phyloP scores from a whole-genome alignment of 1,140 invertebrate genomes.

The Drosophila azteca region DNA sequence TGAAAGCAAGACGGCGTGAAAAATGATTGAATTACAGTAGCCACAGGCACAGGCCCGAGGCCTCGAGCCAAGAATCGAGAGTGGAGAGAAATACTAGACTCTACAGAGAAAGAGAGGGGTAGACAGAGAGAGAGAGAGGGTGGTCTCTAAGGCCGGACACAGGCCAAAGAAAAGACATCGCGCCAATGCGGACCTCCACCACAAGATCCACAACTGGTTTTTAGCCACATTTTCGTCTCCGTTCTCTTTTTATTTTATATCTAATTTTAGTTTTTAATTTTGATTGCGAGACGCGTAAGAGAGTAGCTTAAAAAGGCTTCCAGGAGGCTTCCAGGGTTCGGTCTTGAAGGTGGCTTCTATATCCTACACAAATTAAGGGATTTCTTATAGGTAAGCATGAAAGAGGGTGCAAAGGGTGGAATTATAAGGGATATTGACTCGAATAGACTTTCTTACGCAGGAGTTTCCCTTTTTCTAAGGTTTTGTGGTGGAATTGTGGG shows the following conservation, averaged over 20 bases:
- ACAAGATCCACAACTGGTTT: constrained; percentile 23
- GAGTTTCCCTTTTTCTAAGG: no score
- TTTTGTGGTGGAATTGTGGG: no score
- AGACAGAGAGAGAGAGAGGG: neutral
- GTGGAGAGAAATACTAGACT: neutral
- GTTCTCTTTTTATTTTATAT: neutral
- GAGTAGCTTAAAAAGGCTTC: neutral
- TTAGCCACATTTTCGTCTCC: neutral
- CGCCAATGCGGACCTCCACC: constrained; percentile 4
- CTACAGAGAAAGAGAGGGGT: neutral
- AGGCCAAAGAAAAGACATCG: constrained; percentile 18
- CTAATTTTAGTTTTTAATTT: constrained; percentile 4
- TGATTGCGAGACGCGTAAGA: neutral
- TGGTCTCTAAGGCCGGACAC: constrained; percentile 12
- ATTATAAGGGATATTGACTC: no score
- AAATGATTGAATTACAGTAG: constrained; percentile 66
- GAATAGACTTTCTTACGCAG: no score
- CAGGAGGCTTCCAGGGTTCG: neutral
- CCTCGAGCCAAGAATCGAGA: constrained; percentile 13
- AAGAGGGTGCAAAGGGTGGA: no score
- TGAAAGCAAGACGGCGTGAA: constrained; percentile 41
- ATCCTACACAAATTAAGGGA: neutral
- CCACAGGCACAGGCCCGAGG: constrained; percentile 8
- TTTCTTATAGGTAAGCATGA: neutral
- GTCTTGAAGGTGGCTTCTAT: neutral